Evolutionary conservation across 2,797 vertebrate genomes (phyloP).

Genomic region (Gambelia wislizenii): DNA sequence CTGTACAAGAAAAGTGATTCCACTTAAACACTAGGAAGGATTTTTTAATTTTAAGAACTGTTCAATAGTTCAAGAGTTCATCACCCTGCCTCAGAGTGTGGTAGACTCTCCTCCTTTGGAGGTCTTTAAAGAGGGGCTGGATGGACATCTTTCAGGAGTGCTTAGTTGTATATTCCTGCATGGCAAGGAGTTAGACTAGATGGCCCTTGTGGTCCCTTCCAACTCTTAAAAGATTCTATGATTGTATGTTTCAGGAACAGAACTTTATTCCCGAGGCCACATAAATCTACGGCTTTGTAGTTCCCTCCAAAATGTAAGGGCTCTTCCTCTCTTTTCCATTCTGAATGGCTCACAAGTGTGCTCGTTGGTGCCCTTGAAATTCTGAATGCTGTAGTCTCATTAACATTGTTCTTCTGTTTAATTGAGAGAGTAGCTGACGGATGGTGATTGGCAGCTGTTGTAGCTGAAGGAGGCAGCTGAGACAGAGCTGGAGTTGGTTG

Average conservation of each 20-base stretch:
- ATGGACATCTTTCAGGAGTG: too few species aligned
- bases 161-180: too few species aligned
- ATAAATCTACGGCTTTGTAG: neutral
- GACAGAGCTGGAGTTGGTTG: neutral
- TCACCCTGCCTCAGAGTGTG: too few species aligned
- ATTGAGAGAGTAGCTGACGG: accelerated
- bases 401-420: constrained; percentile 10
- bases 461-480: neutral
- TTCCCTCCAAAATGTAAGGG: constrained; percentile 8
- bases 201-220: too few species aligned
- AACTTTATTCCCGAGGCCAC: neutral
- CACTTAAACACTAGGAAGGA: too few species aligned
- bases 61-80: too few species aligned
- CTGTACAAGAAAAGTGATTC: too few species aligned
- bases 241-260: neutral
- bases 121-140: too few species aligned
- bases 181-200: too few species aligned
- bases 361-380: constrained; percentile 41
- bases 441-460: neutral
- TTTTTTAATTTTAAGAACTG: too few species aligned
- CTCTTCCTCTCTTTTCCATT: neutral
- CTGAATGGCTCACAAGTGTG: neutral
- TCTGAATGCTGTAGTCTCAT: constrained; percentile 14
- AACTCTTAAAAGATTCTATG: too few species aligned
- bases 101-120: too few species aligned